Conservation (phyloP, 2,797 vertebrate genomes). For the Galago senegalensis region DNA sequence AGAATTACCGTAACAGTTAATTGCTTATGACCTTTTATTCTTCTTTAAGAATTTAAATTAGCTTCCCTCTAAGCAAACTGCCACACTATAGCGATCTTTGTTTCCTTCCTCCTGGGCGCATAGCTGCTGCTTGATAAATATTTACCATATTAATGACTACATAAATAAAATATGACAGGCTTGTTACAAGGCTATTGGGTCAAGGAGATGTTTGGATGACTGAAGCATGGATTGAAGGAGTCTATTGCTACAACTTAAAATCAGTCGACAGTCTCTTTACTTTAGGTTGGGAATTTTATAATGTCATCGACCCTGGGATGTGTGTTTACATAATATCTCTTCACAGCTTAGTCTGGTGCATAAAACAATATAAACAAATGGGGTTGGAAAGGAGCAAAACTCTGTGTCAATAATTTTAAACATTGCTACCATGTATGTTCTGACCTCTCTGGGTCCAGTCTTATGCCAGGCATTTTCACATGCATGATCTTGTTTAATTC, state of each 20-base stretch:
- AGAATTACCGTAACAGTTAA: neutral
- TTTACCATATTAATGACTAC: conserved; percentile 73
- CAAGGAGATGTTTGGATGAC: conserved; percentile 70
- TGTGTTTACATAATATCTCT: conserved; percentile 67
- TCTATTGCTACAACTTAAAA: conserved; percentile 69
- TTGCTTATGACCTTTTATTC: neutral
- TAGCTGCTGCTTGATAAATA: conserved; percentile 70
- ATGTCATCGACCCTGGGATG: conserved; percentile 46
- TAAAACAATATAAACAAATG: conserved; percentile 65
- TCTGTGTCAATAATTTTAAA: conserved; percentile 54
- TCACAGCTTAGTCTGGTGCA: conserved; percentile 49
- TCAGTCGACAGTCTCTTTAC: conserved; percentile 26
- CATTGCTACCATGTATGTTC: conserved; percentile 71
- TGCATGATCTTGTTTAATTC: conserved; percentile 45
- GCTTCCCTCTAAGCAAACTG: neutral
- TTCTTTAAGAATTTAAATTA: neutral
- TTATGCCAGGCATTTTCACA: conserved; percentile 30
- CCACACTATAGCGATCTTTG: neutral
- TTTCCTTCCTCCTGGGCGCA: neutral
- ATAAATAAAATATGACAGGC: conserved; percentile 71
- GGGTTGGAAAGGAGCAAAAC: conserved; percentile 49
- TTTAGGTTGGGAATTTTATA: conserved; percentile 67
- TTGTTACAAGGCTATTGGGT: conserved; percentile 33
- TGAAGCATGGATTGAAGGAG: conserved; percentile 46
- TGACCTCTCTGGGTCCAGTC: neutral